phyloP scores from a whole-genome alignment of 2,797 vertebrate genomes.

The Chelon labrosus region DNA sequence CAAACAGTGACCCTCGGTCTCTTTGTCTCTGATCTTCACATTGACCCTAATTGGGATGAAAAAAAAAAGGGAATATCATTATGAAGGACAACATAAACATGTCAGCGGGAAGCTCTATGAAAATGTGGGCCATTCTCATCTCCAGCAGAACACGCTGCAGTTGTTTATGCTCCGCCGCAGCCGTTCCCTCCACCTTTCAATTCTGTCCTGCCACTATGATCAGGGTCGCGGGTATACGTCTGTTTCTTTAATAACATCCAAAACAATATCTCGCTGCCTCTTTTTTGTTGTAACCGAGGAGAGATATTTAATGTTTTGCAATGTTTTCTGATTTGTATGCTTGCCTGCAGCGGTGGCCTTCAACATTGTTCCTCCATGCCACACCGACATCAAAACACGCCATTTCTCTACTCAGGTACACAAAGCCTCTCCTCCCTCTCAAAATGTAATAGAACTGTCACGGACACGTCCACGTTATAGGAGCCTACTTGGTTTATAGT shows the following conservation, averaged over 20 bases:
- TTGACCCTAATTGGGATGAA: conserved; percentile 51
- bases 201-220: conserved; percentile 72
- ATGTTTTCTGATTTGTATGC: conserved; percentile 69
- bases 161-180: conserved; percentile 21
- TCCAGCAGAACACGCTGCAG: background rate
- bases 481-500: conserved; percentile 50
- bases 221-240: conserved; percentile 45
- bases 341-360: conserved; percentile 70
- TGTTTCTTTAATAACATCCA: conserved; percentile 54
- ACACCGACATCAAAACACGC: conserved; percentile 68
- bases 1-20: conserved; percentile 13
- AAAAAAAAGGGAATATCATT: conserved; percentile 24
- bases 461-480: conserved; percentile 36
- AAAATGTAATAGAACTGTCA: conserved; percentile 60
- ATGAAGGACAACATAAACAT: conserved; percentile 30
- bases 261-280: conserved; percentile 66
- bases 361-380: conserved; percentile 67
- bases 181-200: conserved; percentile 49
- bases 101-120: conserved; percentile 10
- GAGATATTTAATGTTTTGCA: conserved; percentile 64
- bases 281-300: conserved; percentile 59
- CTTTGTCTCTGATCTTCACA: conserved; percentile 14
- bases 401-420: conserved; percentile 69
- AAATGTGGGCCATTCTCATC: conserved; percentile 15
- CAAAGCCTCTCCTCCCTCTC: conserved; percentile 53